A percentile compares a stretch with the other conserved stretches of the same genome.
These are phyloP conservation scores for Caenorhabditis sp. DNA, from an alignment of 2,888 invertebrate genomes.

Conservation along the genomic window DNA sequence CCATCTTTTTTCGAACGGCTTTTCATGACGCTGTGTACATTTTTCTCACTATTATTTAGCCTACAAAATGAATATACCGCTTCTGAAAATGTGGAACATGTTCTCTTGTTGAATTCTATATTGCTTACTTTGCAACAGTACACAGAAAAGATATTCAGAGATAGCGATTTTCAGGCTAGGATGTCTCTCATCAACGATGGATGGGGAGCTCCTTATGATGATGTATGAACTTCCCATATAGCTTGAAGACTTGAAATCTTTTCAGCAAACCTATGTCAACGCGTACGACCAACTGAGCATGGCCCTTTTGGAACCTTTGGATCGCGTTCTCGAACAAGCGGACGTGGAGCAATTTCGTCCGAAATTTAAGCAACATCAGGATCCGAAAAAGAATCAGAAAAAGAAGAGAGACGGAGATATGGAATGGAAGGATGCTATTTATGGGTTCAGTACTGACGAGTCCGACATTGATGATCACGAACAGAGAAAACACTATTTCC, in stretches of 20 bases:
- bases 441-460: constrained; percentile 23
- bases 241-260: neutral
- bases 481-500: constrained; percentile 31
- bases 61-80: neutral
- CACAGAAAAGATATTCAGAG: neutral
- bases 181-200: constrained; percentile 34
- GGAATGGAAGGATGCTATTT: constrained; percentile 32
- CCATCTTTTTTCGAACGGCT: neutral
- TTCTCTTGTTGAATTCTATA: constrained; percentile 2
- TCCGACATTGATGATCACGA: constrained; percentile 38
- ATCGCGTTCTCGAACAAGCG: constrained; percentile 35
- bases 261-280: constrained; percentile 47
- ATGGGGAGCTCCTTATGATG: constrained; percentile 47
- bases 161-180: constrained; percentile 1
- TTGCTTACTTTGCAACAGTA: neutral
- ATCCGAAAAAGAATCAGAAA: constrained; percentile 6
- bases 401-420: constrained; percentile 29
- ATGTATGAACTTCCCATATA: constrained; percentile 5
- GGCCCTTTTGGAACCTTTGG: constrained; percentile 43
- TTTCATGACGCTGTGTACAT: constrained; percentile 14
- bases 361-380: constrained; percentile 46
- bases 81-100: neutral
- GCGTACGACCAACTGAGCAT: constrained; percentile 53
- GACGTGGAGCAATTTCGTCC: constrained; percentile 38
- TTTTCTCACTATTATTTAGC: neutral